phyloP scores from a whole-genome alignment of 2,797 vertebrate species.

The Urocyon cinereoargenteus region DNA sequence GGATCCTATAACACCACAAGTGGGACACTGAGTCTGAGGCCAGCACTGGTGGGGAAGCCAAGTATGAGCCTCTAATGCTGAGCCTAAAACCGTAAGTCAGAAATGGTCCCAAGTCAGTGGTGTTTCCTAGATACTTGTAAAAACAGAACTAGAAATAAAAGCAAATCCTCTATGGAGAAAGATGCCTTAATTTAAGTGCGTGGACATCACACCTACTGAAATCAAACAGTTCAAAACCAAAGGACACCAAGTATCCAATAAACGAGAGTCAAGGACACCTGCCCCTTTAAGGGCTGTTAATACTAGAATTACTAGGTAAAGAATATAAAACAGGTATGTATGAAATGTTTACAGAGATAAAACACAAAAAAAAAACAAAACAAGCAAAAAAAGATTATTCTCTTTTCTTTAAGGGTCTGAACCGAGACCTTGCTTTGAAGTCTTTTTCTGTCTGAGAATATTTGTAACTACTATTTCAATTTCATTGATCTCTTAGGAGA shows the following conservation, averaged over 20 bases:
- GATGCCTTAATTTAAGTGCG: background rate
- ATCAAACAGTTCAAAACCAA: background rate
- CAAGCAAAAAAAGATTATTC: background rate
- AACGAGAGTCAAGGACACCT: background rate
- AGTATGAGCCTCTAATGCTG: background rate
- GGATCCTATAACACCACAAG: background rate
- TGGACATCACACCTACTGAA: background rate
- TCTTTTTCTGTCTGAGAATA: background rate
- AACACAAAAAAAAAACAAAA: background rate
- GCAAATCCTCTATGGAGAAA: background rate
- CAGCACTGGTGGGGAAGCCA: background rate
- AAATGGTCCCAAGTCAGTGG: background rate
- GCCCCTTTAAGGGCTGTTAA: background rate
- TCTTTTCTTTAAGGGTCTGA: background rate
- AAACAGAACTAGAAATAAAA: background rate
- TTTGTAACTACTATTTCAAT: background rate
- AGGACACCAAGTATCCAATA: background rate
- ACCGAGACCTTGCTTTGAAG: background rate
- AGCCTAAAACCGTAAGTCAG: background rate
- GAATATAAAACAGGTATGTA: background rate
- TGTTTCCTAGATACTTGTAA: background rate
- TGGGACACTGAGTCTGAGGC: background rate
- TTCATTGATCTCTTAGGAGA: background rate
- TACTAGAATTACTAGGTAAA: background rate
- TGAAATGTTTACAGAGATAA: background rate